Conservation (phyloP, 2,113 vertebrate genomes). For the Apteryx owenii region DNA sequence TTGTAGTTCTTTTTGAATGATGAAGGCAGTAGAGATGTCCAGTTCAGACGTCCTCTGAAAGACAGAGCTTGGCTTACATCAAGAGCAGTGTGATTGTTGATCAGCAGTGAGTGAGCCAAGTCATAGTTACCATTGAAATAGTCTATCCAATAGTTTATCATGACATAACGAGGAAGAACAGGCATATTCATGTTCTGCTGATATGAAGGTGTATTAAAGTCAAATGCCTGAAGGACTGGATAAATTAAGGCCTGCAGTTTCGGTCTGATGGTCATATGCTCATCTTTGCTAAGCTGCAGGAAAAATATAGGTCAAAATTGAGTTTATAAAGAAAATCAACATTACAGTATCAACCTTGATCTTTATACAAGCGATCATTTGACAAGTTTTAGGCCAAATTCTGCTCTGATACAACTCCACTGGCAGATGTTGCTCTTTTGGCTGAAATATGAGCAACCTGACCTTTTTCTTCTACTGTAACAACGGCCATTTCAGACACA, state of each 20-base stretch:
- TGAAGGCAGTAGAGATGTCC: constrained; percentile 83
- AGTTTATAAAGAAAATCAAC: not conserved
- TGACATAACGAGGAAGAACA: constrained; percentile 84
- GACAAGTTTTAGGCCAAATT: not conserved
- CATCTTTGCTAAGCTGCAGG: constrained; percentile 83
- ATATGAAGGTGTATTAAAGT: constrained; percentile 94
- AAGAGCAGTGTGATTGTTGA: constrained; percentile 91
- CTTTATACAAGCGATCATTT: not conserved
- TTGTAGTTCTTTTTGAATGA: constrained; percentile 83
- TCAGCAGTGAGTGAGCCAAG: constrained; percentile 81
- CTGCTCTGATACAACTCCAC: not conserved
- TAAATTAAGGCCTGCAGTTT: constrained; percentile 94
- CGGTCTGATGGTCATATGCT: constrained; percentile 71
- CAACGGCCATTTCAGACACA: not conserved
- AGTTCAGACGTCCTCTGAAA: constrained; percentile 81
- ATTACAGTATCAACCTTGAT: accelerated
- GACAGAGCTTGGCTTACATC: constrained; percentile 75
- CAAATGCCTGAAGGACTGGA: constrained; percentile 91
- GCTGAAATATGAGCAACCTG: not conserved
- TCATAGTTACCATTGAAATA: constrained; percentile 85
- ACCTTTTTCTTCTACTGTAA: not conserved
- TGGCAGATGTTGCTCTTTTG: not conserved
- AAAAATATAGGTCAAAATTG: not conserved
- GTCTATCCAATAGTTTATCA: constrained; percentile 91
- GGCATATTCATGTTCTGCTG: constrained; percentile 91